Evolutionary conservation across 2,888 invertebrate genomes (phyloP), one percentile per base, ranked within the genome.

Genomic region (Mechanitis mazaeus): DNA sequence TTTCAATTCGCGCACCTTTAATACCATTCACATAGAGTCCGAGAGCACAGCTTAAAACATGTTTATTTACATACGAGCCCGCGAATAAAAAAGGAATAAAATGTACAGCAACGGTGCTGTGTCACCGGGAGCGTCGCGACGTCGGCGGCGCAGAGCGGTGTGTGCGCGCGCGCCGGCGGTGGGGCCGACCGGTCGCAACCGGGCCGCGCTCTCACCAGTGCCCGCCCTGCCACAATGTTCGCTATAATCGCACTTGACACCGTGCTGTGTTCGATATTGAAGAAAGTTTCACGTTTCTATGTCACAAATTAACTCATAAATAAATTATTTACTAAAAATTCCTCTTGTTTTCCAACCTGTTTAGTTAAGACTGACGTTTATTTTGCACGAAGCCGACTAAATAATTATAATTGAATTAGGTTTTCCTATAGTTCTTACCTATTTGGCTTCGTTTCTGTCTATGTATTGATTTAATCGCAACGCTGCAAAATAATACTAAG

Each of bases 151-250:
- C 87, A 80, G 78, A 81, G 83, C 86, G 82, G 83, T 81, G 83
- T 69, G 70, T 71, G 75, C 73, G 71, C 71, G 69, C 69, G 72
- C 70, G 72, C 71, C 45, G 63, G 79, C 84, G 81, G 87, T 80
- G 87, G 88, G 85, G 86, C 83, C 87, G 87, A 87, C 88, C 88
- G 89, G 88, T 87, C 88, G 85, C 87, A 87, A 87, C 81, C 85
- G 85, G 89, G 87, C 83, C 87, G 83, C 84, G 80, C 87, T 87
- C 87, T 86, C 87, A 83, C 87, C 87, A 77, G 75, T 72, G 72
- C 67, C 69, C 80, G 79, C 85, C 82, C 79, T 81, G 80, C 83
- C 80, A 77, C 83, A 72, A 74, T 75, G 76, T 80, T 80, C 77
- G 74, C 83, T 83, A 83, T 85, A 86, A 86, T 85, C 87, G 83